Evolutionary conservation across 2,113 vertebrate genomes (phyloP).

Genomic region (Piprites chloris): DNA sequence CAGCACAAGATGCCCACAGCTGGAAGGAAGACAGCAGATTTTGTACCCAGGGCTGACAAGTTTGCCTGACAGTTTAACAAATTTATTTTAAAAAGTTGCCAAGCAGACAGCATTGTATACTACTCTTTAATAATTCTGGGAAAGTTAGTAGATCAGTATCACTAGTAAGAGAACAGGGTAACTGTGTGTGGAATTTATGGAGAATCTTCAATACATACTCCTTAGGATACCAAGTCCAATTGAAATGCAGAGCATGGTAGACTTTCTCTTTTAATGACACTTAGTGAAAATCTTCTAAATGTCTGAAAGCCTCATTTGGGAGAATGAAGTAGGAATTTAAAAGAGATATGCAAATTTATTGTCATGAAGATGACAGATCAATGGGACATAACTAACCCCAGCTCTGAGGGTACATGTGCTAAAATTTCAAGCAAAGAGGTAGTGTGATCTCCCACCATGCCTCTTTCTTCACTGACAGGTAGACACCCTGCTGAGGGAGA

Average conservation of each 20-base stretch:
- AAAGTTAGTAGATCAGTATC: background rate
- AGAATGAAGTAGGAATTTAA: background rate
- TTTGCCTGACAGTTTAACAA: background rate
- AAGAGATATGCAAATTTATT: background rate
- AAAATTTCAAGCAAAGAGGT: background rate
- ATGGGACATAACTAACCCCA: background rate
- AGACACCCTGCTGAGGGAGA: background rate
- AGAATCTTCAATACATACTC: background rate
- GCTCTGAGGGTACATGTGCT: background rate
- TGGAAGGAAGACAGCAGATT: background rate
- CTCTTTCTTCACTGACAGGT: background rate
- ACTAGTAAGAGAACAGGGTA: background rate
- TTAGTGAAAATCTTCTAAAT: background rate
- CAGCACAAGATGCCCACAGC: accelerated
- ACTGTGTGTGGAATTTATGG: background rate
- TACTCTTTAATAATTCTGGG: background rate
- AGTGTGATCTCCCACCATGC: background rate
- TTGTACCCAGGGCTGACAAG: background rate
- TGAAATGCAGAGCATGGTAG: background rate
- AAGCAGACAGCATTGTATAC: background rate
- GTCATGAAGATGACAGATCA: background rate
- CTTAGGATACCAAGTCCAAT: background rate
- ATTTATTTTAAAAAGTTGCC: background rate
- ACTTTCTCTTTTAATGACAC: background rate
- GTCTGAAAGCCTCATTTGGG: background rate